phyloP scores from a whole-genome alignment of 2,888 invertebrate genomes.

The Apodemia hepburni region DNA sequence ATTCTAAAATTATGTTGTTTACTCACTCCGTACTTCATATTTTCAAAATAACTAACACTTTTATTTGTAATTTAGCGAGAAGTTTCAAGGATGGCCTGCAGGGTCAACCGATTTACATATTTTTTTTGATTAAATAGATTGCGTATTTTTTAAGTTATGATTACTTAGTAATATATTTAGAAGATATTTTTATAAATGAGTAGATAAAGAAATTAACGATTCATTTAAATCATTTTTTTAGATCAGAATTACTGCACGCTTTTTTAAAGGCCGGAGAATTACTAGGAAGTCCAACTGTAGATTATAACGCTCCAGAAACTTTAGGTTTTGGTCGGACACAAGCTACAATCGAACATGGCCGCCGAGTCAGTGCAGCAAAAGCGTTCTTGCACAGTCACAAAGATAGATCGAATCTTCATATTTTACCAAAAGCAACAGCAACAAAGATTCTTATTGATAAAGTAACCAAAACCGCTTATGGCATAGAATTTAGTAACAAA shows the following conservation, averaged over 20 bases:
- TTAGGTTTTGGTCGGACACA: slow-evolving; percentile 85
- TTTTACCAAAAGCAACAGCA: slow-evolving; percentile 82
- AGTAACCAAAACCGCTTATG: slow-evolving; percentile 81
- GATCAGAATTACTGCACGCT: slow-evolving; percentile 59
- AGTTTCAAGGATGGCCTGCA: no score
- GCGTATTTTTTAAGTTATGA: no score
- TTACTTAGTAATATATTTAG: no score
- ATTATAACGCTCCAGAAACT: slow-evolving; percentile 83
- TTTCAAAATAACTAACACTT: no score
- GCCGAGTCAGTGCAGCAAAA: slow-evolving; percentile 83
- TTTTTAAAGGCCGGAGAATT: slow-evolving; percentile 83
- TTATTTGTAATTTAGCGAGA: no score
- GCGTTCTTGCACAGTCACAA: slow-evolving; percentile 82
- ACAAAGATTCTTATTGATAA: slow-evolving; percentile 85
- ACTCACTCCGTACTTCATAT: no score
- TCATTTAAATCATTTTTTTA: slow-evolving; percentile 32
- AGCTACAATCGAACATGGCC: slow-evolving; percentile 79
- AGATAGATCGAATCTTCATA: slow-evolving; percentile 83
- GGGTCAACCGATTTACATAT: no score
- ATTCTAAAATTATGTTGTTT: no score
- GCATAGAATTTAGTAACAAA: slow-evolving; percentile 83
- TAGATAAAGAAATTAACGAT: no score
- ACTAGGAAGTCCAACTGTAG: slow-evolving; percentile 83
- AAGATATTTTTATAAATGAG: no score
- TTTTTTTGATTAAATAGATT: no score